Evolutionary conservation across 2,797 vertebrate genomes (phyloP).

Genomic region (Halcyon leucocephala): DNA sequence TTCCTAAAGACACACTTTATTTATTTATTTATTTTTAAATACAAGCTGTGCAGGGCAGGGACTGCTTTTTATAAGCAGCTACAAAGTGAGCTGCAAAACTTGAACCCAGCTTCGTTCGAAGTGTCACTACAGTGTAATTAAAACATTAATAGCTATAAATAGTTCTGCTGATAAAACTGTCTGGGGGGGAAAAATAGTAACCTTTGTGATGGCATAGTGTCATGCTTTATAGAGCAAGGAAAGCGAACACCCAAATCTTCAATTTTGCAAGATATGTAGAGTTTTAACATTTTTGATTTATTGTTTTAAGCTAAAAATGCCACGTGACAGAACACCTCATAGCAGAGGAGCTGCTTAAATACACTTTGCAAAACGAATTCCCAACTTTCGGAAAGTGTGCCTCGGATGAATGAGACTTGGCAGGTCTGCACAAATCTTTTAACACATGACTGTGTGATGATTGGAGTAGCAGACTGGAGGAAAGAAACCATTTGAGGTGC

Average conservation of each 20-base stretch:
- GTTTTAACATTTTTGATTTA: neutral
- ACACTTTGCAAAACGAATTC: neutral
- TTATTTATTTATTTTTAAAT: neutral
- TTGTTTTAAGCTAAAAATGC: neutral
- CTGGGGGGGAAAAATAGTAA: neutral
- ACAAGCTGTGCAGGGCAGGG: too few relatives aligned
- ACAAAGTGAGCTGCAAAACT: rapidly evolving
- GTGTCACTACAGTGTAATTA: rapidly evolving
- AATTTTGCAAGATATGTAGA: rapidly evolving
- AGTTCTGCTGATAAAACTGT: neutral
- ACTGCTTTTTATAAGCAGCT: rapidly evolving
- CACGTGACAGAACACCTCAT: neutral
- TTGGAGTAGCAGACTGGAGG: slow-evolving; percentile 39
- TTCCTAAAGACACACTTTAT: too few relatives aligned
- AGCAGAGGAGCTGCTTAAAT: neutral
- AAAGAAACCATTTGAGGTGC: slow-evolving; percentile 25
- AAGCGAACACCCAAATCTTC: neutral
- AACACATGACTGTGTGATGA: slow-evolving; percentile 32
- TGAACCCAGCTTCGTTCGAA: rapidly evolving
- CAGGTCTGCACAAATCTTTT: slow-evolving; percentile 36
- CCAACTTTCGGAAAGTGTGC: slow-evolving; percentile 39
- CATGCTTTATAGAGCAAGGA: neutral
- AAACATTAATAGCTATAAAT: rapidly evolving
- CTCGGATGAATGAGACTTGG: slow-evolving; percentile 49
- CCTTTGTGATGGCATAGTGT: neutral